Conservation (phyloP, 2,888 invertebrate species). For the Ectemnius lituratus region DNA sequence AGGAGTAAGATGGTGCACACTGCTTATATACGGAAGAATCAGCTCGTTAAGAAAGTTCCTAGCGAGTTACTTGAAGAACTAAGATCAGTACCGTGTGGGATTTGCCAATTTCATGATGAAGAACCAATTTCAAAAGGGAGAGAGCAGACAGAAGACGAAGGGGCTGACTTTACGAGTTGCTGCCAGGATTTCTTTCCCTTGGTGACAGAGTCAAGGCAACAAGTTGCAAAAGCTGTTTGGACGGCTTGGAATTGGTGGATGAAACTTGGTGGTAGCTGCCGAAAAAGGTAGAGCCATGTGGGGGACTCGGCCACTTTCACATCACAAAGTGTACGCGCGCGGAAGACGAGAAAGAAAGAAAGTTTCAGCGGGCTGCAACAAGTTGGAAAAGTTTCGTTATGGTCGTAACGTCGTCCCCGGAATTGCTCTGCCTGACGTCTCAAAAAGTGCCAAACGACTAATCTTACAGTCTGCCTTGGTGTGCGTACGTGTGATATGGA, state of each 20-base stretch:
- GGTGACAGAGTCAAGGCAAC: constrained; percentile 56
- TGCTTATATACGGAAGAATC: too few relatives aligned
- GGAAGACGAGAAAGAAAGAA: constrained; percentile 43
- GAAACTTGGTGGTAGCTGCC: constrained; percentile 18
- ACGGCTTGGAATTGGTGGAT: constrained; percentile 39
- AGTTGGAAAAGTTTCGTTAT: constrained; percentile 58
- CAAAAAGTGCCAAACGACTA: constrained; percentile 57
- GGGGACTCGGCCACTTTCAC: constrained; percentile 52
- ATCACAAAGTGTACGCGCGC: constrained; percentile 11
- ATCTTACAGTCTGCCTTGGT: constrained; percentile 40
- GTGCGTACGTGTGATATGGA: constrained; percentile 27
- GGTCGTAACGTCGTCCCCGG: constrained; percentile 32
- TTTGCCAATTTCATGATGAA: neutral
- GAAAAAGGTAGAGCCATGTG: constrained; percentile 52
- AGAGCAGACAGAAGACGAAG: neutral
- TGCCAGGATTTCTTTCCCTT: neutral
- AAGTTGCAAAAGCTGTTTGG: constrained; percentile 69
- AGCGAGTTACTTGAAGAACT: neutral
- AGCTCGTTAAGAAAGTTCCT: too few relatives aligned
- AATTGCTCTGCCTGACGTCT: constrained; percentile 39
- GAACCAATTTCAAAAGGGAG: neutral
- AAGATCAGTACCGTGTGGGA: neutral
- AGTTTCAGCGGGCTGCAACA: constrained; percentile 56
- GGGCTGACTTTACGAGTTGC: constrained; percentile 29
- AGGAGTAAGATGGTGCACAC: too few relatives aligned